Base-by-base conservation (phyloP, 2,888 invertebrate species). In the Listrodromus nycthemerus region DNA sequence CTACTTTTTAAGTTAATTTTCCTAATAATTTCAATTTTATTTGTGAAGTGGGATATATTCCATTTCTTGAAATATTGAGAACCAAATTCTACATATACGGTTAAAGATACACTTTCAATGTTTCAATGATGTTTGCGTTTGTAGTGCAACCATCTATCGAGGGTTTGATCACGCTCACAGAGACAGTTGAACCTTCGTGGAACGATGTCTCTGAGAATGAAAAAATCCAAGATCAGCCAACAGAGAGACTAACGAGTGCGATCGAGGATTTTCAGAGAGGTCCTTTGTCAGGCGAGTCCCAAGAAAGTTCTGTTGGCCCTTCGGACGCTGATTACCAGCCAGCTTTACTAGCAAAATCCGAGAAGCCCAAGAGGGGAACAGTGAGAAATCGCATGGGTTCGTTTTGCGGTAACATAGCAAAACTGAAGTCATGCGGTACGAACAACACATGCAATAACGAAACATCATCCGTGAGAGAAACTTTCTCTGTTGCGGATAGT, bases 101-200 rank as follows among this genome's bases (percentile, higher is more conserved):
- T 65, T 2, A n/a, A 65, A 37, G 21, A 45, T 10, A 7, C 30
- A 24, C 67, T 73, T 37, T 24, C 45, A 13, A n/a, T 7, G 1
- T 65, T 19, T 69, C 1, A 37, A 30, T 37, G 8, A 33, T 55
- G 21, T 21, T 45, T 45, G 37, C 33, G 67, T 79, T 86, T 79
- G 1, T 61, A 90, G 90, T 90, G 41, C 87, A 89, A 84, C 82
- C 86, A 27, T 85, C 90, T 5, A 88, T 90, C 10, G 90, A 90
- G 33, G 85, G 88, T 24, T 83, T 91, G 7, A 89, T 91, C 73
- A 86, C 84, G 24, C 65, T 91, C 7, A 88, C 90, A 8, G 86
- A 89, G n/a, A 88, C 82, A 16, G 85, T 86, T 6, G 86, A 87
- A 21, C 81, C 5, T 2, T 58, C 13, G 4, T 52, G 75, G 63